Evolutionary conservation across 2,888 invertebrate genomes (phyloP), one percentile per base, ranked within the genome.

Genomic region (Philopedon plagiatum): DNA sequence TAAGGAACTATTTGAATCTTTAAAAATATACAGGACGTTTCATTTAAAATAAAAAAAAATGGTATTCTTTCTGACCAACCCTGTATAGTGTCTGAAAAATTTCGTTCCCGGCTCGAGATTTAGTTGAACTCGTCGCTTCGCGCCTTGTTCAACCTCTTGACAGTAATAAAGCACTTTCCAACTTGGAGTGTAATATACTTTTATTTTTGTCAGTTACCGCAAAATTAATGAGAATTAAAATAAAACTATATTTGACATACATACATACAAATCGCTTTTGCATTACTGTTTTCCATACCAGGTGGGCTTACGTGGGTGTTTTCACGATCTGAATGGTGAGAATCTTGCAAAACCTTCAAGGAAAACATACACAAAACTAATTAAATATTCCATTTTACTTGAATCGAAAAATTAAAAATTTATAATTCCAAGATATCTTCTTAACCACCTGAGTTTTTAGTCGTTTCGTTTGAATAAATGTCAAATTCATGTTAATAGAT

Each of bases 401-500:
- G 46, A 57, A 23, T 15, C 29, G 11, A 19, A 58, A 71, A 72
- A 67, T 72, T 72, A 67, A 72, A 72, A 72, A 57, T 67, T 46
- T 51, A 13, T 66, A 71, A 71, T 66, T 71, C 46, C 66, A 29
- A 54, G 56, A 71, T 58, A 56, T 60, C 61, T 61, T 5, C 13
- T 23, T 2, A 49, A 23, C 46, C 23, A 23, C 57, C 29, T 39
- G 39, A 44, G 37, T 19, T 18, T 29, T n/a, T 34, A 11, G 61
- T 32, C 46, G 66, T 44, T 37, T 34, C 34, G 26, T 71, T 56
- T 68, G 21, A 68, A 68, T 72, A 72, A 72, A 72, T 68, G 72
- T 72, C 72, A 63, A 72, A 72, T 58, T 58, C 63, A 72, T 68
- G 72, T 58, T 37, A 62, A 46, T 72, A 68, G 68, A 68, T 71